These are phyloP conservation scores for Scelioninae gen. 1 DNA, from an alignment of 2,888 invertebrate species.

Conservation along the genomic window DNA sequence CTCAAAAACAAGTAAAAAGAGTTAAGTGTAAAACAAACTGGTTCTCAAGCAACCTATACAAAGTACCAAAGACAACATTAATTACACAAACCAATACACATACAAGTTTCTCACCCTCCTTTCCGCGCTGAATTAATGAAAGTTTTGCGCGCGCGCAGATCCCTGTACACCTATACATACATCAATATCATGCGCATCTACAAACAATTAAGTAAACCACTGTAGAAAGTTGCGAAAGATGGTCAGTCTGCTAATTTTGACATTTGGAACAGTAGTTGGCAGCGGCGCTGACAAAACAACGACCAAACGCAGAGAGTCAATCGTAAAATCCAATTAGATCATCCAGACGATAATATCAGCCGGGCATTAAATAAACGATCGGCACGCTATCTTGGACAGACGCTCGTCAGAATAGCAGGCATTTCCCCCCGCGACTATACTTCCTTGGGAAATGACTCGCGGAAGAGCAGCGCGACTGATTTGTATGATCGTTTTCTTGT, in stretches of 20 bases:
- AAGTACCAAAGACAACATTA: slow-evolving; percentile 32
- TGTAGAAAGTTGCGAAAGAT: slow-evolving; percentile 44
- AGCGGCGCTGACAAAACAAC: slow-evolving; percentile 44
- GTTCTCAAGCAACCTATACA: neutral
- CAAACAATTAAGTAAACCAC: slow-evolving; percentile 35
- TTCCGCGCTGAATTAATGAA: slow-evolving; percentile 50
- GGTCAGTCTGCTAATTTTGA: slow-evolving; percentile 54
- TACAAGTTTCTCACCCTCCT: slow-evolving; percentile 57
- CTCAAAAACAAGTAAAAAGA: slow-evolving; percentile 11
- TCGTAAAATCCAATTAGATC: slow-evolving; percentile 60
- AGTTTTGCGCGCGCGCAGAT: slow-evolving; percentile 30
- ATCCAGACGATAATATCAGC: slow-evolving; percentile 42
- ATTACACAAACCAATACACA: slow-evolving; percentile 51
- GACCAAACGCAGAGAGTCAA: slow-evolving; percentile 3
- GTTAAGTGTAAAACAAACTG: slow-evolving; percentile 12
- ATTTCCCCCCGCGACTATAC: slow-evolving; percentile 13
- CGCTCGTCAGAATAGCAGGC: slow-evolving; percentile 26
- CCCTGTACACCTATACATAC: no score
- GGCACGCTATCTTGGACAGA: slow-evolving; percentile 43
- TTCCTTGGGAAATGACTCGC: slow-evolving; percentile 10
- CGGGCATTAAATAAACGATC: no score
- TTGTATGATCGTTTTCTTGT: slow-evolving; percentile 54
- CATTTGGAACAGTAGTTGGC: slow-evolving; percentile 32
- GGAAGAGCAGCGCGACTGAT: slow-evolving; percentile 41
- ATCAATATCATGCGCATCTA: slow-evolving; percentile 31